Percentiles rank a stretch among this genome's conserved stretches.
phyloP scores from a whole-genome alignment of 2,888 invertebrate genomes.

The Syrphus vitripennis region DNA sequence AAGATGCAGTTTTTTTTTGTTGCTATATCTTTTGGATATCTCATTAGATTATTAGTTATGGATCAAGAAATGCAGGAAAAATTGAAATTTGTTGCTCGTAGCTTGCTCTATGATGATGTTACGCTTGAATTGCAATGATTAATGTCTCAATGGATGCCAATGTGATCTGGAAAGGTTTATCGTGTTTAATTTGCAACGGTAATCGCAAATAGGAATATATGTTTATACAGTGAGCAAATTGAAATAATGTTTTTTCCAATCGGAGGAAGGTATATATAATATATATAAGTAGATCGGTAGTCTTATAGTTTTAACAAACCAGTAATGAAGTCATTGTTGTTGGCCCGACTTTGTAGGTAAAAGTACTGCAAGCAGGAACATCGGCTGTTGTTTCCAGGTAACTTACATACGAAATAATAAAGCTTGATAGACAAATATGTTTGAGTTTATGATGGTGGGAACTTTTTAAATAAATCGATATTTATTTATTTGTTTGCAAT shows the following conservation, averaged over 20 bases:
- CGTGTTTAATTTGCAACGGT: conserved; percentile 57
- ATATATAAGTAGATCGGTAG: too few species aligned
- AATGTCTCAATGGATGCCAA: conserved; percentile 55
- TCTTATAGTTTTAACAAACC: neutral
- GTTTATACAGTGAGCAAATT: conserved; percentile 44
- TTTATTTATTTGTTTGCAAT: too few species aligned
- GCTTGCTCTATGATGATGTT: conserved; percentile 68
- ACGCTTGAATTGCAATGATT: conserved; percentile 64
- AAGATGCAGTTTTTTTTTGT: neutral
- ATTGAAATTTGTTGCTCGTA: conserved; percentile 40
- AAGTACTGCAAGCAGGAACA: neutral
- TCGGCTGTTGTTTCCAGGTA: neutral
- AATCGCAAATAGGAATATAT: neutral
- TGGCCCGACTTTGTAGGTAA: neutral
- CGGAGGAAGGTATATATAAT: neutral
- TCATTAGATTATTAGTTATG: conserved; percentile 68
- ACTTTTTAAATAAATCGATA: neutral
- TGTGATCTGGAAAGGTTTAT: conserved; percentile 41
- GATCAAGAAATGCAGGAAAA: conserved; percentile 58
- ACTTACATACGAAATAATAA: neutral
- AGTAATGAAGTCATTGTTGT: conserved; percentile 48
- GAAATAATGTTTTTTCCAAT: conserved; percentile 54
- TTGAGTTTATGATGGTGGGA: neutral
- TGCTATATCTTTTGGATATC: conserved; percentile 29
- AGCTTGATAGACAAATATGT: neutral